Evolutionary conservation across 2,113 vertebrate genomes (phyloP), one percentile per base, ranked within the genome.

Genomic region (Camelus dromedarius): DNA sequence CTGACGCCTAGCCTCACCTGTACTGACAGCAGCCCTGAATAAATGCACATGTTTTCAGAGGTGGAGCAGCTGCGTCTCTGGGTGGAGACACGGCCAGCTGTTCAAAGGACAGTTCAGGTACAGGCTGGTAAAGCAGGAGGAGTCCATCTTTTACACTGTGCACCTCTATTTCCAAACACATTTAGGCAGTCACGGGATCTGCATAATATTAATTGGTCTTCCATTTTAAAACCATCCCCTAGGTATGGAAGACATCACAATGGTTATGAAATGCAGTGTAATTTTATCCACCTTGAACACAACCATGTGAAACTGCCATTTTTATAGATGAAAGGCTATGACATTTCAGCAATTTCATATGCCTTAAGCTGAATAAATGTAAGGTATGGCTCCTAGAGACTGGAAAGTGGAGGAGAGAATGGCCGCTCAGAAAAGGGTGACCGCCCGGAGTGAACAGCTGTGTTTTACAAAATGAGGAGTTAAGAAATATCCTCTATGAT

Each of bases 61-160:
- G 19, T 11, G 3, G 8, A 52, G 18, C 24, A 50, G 9, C 3
- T 7, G 0, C 0, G 18, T 22, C 30, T 26, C 67, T 19, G 54
- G 7, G 6, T 15, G 35, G 73, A 48, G n/a, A 56, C 46, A 67
- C 4, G 28, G 30, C 1, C 32, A 32, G 22, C 72, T 13, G 0
- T 6, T 64, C 30, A 58, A 6, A 38, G 8, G 13, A 24, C 26
- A 24, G 26, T 28, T 32, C 38, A 32, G 38, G 38, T 42, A 42
- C 38, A 42, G 14, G 35, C 24, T 8, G 1, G 22, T 24, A 62
- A 73, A 35, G 18, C 38, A 48, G n/a, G 35, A 69, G 64, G 20
- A 22, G 12, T 24, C 38, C 18, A 52, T 35, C 26, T n/a, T 58
- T 60, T 38, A 64, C n/a, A 30, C 8, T 42, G 14, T 54, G 20